Base-by-base conservation (phyloP, 2,113 vertebrate genomes). In the Puma concolor region DNA sequence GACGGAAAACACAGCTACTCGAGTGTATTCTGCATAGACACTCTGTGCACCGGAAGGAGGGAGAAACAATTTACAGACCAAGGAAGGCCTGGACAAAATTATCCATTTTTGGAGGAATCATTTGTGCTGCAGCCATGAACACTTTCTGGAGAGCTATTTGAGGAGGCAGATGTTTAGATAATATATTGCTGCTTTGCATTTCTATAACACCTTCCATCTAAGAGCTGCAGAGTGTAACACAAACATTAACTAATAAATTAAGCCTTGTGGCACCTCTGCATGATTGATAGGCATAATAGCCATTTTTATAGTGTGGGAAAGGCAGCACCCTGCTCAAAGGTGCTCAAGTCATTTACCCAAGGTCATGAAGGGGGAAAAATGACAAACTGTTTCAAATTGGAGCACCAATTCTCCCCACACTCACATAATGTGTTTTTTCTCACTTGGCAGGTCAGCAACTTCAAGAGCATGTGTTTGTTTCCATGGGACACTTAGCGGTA, bases 221-320 rank as follows among this genome's bases (percentile, higher is more conserved):
- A 77, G 87, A 71, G 92, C 84, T 41, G 71, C 87, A 44, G 80
- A 92, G 85, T 92, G 69, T 31, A 92, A 88, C 92, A 66, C 83
- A 96, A 97, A 92, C 90, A 95, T 52, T 87, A 96, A 88, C 93
- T 93, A 95, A 95, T 96, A 96, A 96, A 97, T 93, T 93, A 87
- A 97, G 31, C 87, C 44, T 92, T 0, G 0, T 95, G 94, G 57
- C 94, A 95, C 87, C 93, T 81, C 67, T 76, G 80, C 36, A 4
- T 92, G 90, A 95, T 90, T 23, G 0, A 94, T 92, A 84, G 83
- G 16, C 38, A 4, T 31, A 94, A 88, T 64, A 81, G 84, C n/a
- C 50, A 36, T 94, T 92, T 97, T 90, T 87, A 79, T 71, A 77
- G 79, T 48, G 36, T 4, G 44, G 44, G 50, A 25, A 89, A 93